Evolutionary conservation across 1,140 invertebrate species (phyloP).

Genomic region (Doryteuthis pealeii): DNA sequence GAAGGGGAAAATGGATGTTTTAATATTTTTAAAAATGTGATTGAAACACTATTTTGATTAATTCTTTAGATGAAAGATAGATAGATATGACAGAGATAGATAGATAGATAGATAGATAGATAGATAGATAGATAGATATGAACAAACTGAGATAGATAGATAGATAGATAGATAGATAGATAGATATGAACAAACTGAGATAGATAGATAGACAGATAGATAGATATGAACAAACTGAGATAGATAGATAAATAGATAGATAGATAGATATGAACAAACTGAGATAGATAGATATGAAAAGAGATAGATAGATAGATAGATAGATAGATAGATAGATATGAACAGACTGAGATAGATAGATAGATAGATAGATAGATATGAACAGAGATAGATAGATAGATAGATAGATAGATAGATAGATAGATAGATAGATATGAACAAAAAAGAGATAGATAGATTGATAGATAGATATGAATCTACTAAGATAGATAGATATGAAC

Average conservation of each 20-base stretch:
- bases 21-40: too few relatives aligned
- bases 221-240: too few relatives aligned
- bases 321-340: not conserved
- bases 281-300: not conserved
- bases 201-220: too few relatives aligned
- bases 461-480: not conserved
- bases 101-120: not conserved
- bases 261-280: not conserved
- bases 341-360: too few relatives aligned
- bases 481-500: conserved; percentile 1
- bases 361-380: not conserved
- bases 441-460: not conserved
- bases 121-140: conserved; percentile 7
- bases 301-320: not conserved
- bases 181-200: too few relatives aligned
- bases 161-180: not conserved
- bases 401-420: too few relatives aligned
- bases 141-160: not conserved
- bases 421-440: not conserved
- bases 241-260: not conserved
- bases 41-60: too few relatives aligned
- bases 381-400: not conserved
- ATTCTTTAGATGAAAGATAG: too few relatives aligned
- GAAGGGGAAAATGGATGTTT: too few relatives aligned
- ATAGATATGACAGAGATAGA: not conserved